Evolutionary conservation across 2,888 invertebrate species (phyloP).

Genomic region (Nasonia oneida): DNA sequence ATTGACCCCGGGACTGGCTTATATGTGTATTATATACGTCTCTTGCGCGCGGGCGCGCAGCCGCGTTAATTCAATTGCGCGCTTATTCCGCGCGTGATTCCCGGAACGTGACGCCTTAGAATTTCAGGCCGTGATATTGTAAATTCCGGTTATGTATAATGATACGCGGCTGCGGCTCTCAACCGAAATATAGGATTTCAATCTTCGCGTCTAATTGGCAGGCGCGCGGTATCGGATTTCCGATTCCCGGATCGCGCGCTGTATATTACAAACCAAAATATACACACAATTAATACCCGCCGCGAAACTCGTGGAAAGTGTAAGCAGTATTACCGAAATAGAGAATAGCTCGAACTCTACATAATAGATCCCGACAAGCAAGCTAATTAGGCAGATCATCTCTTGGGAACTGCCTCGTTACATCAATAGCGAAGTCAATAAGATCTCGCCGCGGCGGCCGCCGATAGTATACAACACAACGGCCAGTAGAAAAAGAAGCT

Average conservation of each 20-base stretch:
- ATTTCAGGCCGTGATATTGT: background rate
- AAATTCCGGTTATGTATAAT: too few species aligned
- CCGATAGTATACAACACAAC: background rate
- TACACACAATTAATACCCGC: background rate
- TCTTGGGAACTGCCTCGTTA: background rate
- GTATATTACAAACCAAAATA: too few species aligned
- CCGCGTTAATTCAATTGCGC: background rate
- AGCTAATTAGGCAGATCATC: background rate
- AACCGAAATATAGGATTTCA: background rate
- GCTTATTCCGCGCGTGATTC: background rate
- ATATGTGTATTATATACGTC: background rate
- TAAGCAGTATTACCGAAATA: background rate
- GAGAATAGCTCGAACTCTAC: background rate
- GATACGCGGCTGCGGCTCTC: too few species aligned
- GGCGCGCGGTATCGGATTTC: background rate
- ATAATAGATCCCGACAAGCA: background rate
- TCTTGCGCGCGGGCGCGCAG: background rate
- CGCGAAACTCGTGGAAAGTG: background rate
- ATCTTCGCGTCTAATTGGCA: background rate
- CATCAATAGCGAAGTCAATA: constrained; percentile 43
- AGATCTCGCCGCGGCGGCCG: background rate
- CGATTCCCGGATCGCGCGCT: background rate
- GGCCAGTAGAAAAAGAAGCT: constrained; percentile 43
- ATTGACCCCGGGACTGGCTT: constrained; percentile 18
- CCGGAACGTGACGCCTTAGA: background rate